Base-by-base conservation (phyloP, 2,888 invertebrate genomes). In the Slavum lentiscoides region DNA sequence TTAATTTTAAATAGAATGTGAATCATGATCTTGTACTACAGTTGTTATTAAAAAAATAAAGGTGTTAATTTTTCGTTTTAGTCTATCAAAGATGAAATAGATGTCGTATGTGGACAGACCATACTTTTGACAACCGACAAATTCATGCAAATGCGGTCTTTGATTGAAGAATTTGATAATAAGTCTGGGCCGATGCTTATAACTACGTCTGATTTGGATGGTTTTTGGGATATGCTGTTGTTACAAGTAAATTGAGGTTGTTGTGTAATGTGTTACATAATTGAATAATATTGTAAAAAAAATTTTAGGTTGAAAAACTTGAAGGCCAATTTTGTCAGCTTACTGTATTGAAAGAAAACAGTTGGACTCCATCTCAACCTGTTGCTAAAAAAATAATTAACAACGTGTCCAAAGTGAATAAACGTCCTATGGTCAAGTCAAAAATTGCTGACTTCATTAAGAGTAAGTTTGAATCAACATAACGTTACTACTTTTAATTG, bases 181-280 rank as follows among this genome's bases (percentile, higher is more conserved):
- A 70, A 82, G 6, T 86, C 87, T 49, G 88, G 88, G n/a, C 85
- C 87, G 49, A 88, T 89, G 83, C 87, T 89, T 15, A 89, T 92
- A 64, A 90, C 89, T 0, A 89, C 89, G 82, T 89, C 90, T 9
- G 95, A 95, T 87, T 88, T 95, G 77, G 92, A 91, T 84, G 95
- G 95, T 43, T 95, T 94, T 88, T 95, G 95, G 95, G 95, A 95
- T 85, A 92, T 94, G 91, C 90, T 94, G 59, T 82, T 82, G 30
- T 73, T 83, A 13, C 83, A 83, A 82, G 84, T 84, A 77, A 68
- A 13, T 72, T 1, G 1, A 11, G 64, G 19, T n/a, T 66, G 55
- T 66, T 55, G n/a, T 74, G 8, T 13, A 13, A 17, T 49, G 15
- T 49, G 49, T 64, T 30, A 70, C 37, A 23, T 30, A 30, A 30